A percentile compares a stretch with the other conserved stretches of the same genome.
These are phyloP conservation scores for Andrena chrysosceles DNA, from an alignment of 2,888 invertebrate genomes.

Conservation along the genomic window DNA sequence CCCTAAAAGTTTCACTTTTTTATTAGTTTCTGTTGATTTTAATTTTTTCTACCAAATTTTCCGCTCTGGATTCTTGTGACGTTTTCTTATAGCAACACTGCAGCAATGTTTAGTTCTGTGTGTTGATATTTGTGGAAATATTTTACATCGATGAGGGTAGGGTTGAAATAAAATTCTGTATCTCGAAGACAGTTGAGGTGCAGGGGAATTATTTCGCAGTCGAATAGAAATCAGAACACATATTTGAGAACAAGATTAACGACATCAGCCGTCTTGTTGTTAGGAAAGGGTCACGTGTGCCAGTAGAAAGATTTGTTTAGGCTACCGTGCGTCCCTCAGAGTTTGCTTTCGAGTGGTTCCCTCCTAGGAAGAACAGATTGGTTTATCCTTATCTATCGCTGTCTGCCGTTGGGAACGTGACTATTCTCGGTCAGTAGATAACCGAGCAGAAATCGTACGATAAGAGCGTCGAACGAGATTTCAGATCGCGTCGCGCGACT, in stretches of 20 bases:
- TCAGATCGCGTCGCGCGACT: not conserved
- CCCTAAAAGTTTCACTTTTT: too few relatives aligned
- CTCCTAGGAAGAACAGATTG: slow-evolving; percentile 13
- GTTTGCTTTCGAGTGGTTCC: slow-evolving; percentile 38
- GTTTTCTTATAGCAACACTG: slow-evolving; percentile 6
- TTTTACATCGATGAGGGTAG: too few relatives aligned
- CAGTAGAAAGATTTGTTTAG: slow-evolving; percentile 54
- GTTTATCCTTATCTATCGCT: slow-evolving; percentile 24
- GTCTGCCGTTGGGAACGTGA: slow-evolving; percentile 1
- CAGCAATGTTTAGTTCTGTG: slow-evolving; percentile 26
- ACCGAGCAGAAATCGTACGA: slow-evolving; percentile 1
- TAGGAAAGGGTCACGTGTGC: slow-evolving; percentile 13
- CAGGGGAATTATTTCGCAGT: not conserved
- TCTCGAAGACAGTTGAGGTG: too few relatives aligned
- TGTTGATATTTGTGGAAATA: too few relatives aligned
- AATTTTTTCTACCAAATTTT: too few relatives aligned
- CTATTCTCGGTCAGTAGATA: slow-evolving; percentile 24
- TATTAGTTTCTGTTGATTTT: too few relatives aligned
- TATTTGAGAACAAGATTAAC: slow-evolving; percentile 39
- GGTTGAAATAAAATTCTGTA: too few relatives aligned
- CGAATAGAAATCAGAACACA: not conserved
- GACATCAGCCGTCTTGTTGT: not conserved
- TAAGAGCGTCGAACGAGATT: not conserved
- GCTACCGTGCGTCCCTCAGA: slow-evolving; percentile 37
- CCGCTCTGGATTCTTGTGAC: not conserved